These are phyloP conservation scores for Oceanites oceanicus DNA, from an alignment of 2,113 vertebrate genomes.

Conservation along the genomic window DNA sequence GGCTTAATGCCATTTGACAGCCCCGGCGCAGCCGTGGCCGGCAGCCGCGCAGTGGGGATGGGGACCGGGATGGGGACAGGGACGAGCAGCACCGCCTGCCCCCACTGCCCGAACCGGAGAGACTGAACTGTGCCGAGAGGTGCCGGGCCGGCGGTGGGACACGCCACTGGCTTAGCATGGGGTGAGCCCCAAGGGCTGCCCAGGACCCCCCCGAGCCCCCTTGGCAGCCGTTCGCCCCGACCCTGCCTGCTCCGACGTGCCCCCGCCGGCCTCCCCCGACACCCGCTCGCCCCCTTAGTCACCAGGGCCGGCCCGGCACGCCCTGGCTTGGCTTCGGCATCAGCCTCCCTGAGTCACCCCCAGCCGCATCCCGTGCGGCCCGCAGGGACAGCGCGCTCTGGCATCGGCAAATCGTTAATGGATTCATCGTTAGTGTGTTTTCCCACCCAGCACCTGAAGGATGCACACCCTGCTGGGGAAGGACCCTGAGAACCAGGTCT, in stretches of 20 bases:
- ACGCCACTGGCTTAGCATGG: fast-evolving
- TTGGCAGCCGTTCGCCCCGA: background rate
- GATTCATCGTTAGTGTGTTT: fast-evolving
- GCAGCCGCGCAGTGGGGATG: fast-evolving
- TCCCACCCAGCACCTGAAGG: background rate
- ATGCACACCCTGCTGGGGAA: background rate
- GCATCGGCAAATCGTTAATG: fast-evolving
- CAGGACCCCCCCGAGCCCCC: background rate
- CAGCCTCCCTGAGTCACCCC: background rate
- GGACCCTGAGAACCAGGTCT: background rate
- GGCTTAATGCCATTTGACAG: background rate
- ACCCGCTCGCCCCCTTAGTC: background rate
- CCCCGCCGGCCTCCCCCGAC: background rate
- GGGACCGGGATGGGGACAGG: background rate
- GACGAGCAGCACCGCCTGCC: background rate
- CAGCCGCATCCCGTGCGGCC: background rate
- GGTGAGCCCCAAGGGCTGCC: background rate
- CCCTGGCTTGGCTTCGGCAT: background rate
- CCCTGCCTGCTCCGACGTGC: background rate
- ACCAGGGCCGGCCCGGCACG: background rate
- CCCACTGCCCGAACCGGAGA: background rate
- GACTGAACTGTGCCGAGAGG: background rate
- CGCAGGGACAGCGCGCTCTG: fast-evolving
- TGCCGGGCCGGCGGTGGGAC: background rate
- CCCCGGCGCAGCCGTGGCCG: background rate